A percentile compares a stretch with the other conserved stretches of the same genome.
These are phyloP conservation scores for Origma solitaria DNA, from an alignment of 2,113 vertebrate species.

Conservation along the genomic window DNA sequence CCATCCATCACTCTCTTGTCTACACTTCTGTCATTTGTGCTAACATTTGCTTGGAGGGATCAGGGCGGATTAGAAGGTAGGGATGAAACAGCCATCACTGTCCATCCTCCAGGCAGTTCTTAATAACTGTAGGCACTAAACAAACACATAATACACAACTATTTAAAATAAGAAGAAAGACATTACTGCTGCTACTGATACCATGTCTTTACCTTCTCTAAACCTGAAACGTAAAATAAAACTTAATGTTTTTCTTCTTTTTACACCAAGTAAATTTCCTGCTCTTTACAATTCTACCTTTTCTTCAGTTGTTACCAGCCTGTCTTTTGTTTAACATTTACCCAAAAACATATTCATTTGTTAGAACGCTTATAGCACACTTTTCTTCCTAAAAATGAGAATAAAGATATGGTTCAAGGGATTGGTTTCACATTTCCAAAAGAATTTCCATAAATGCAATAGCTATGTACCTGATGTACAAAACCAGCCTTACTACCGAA, in stretches of 20 bases:
- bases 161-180: neutral
- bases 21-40: neutral
- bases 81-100: neutral
- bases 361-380: neutral
- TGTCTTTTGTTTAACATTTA: neutral
- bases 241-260: neutral
- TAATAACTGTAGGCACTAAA: neutral
- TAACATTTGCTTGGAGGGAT: neutral
- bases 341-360: accelerated
- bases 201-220: neutral
- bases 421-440: neutral
- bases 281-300: neutral
- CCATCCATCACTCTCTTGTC: neutral
- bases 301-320: neutral
- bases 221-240: neutral
- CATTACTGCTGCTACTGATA: neutral
- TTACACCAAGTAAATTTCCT: neutral
- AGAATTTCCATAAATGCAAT: neutral
- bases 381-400: neutral
- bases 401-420: neutral
- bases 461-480: neutral
- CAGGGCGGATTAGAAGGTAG: neutral
- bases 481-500: neutral
- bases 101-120: neutral
- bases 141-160: neutral